These are phyloP conservation scores for Trissolcus japonicus DNA, from an alignment of 2,888 invertebrate species.

Conservation along the genomic window DNA sequence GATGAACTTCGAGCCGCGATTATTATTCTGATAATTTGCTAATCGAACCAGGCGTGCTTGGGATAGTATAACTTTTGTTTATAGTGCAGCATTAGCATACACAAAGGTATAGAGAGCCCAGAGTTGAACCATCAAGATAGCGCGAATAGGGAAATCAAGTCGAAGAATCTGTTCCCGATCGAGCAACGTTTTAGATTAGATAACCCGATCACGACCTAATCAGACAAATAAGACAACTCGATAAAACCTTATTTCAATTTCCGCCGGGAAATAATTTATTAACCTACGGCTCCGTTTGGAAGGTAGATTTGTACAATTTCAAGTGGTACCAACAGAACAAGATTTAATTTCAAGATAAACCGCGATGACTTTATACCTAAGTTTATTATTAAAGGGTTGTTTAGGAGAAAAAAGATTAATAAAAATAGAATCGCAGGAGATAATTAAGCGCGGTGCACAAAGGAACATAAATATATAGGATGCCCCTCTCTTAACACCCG, in stretches of 20 bases:
- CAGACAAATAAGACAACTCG: constrained; percentile 48
- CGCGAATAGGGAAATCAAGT: constrained; percentile 46
- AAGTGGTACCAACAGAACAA: constrained; percentile 23
- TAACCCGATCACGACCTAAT: constrained; percentile 42
- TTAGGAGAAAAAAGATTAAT: too few species aligned
- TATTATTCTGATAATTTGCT: constrained; percentile 9
- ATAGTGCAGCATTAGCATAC: constrained; percentile 28
- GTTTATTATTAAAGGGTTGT: too few species aligned
- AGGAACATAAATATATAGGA: constrained; percentile 10
- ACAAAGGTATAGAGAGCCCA: constrained; percentile 20
- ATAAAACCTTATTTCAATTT: constrained; percentile 47
- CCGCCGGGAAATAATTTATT: constrained; percentile 36
- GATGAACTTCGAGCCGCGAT: constrained; percentile 8
- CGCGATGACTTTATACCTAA: constrained; percentile 11
- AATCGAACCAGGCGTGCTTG: not conserved
- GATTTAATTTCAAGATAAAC: constrained; percentile 24
- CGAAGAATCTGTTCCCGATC: constrained; percentile 35
- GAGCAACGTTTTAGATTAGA: constrained; percentile 42
- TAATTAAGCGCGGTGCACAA: constrained; percentile 14
- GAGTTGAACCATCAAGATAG: constrained; percentile 33
- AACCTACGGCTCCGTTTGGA: constrained; percentile 14
- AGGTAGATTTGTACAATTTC: constrained; percentile 33
- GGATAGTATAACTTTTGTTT: constrained; percentile 23
- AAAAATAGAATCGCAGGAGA: not conserved
- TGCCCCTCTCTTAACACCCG: constrained; percentile 25